Evolutionary conservation across 53 echinoderm and acorn worm species (phyloP), one percentile per base, ranked within the genome.

Genomic region (Temnopleurus reevesii): DNA sequence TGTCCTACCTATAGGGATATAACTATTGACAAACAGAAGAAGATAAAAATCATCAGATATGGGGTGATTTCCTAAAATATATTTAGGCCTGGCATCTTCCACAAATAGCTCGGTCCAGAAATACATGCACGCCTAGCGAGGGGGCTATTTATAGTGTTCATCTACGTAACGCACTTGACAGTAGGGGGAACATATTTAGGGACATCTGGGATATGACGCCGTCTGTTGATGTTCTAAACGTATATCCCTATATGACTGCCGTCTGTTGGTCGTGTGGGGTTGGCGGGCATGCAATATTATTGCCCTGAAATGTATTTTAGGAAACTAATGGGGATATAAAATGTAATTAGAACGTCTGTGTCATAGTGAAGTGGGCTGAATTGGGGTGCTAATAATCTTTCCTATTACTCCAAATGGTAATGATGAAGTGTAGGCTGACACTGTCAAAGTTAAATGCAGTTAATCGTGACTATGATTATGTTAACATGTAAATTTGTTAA

Each of bases 131-230:
- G 28, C 79, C 25, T 49, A 41, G 47, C 51, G 76, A 79, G 79
- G 79, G 29, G 28, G 49, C 49, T 79, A 79, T 79, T 79, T 79
- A 79, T 79, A 79, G 79, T 7, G 13, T 26, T 29, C 79, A 79
- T 79, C 46, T 79, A 79, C 79, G 79, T 47, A 79, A 49, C 10
- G 25, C 21, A 17, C 79, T 79, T 79, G 24, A 26, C 27, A 41
- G 46, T n/a, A 15, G 49, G 79, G 79, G 46, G 49, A 49, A 79
- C 46, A 79, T 79, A 79, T 76, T 76, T 44, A 24, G 76, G 76
- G 41, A 45, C 76, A 76, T 76, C 63, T 63, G 63, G 31, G 63
- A 12, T 31, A 26, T 12, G 23, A 58, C 27, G 1, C 8, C 27
- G 25, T 58, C 63, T 63, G 4, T 3, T 1, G n/a, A n/a, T n/a